Base-by-base conservation (phyloP, 2,797 vertebrate species). In the Rhinichthys osculus region DNA sequence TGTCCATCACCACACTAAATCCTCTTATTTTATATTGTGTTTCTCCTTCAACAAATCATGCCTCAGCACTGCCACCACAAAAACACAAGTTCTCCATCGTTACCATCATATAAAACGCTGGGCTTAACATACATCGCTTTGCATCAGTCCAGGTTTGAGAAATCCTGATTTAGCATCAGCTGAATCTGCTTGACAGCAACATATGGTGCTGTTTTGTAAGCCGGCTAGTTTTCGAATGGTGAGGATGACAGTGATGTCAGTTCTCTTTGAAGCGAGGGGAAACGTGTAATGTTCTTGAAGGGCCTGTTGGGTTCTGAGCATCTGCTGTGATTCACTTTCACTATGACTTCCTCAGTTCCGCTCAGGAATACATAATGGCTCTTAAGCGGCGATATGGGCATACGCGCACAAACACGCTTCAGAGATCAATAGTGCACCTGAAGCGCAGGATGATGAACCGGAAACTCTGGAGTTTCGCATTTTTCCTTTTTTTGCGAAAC, bases 201-300 rank as follows among this genome's bases (percentile, higher is more conserved):
- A 89, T 89, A 89, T 67, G 86, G 86, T 78, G 54, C 67, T 79
- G 82, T 87, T 85, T 64, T 81, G 64, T 87, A 73, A 67, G 47
- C 27, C 30, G 78, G 81, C 70, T 78, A 13, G 23, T 73, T 83
- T 73, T 80, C 38, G 42, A 81, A 80, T 54, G 69, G 66, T 70
- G 82, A 79, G 88, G 90, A 90, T 93, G 93, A 94, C 93, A 92
- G 91, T 21, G 50, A 66, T 90, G 91, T 86, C 89, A 90, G 89
- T 85, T 82, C 89, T 85, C 90, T 91, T 88, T 89, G 91, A 91
- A 88, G 91, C 78, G 73, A 80, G 90, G 70, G 74, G 90, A 93
- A 93, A 90, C 86, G 89, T 86, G 84, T 89, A 84, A 89, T 87
- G 79, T 57, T 86, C 79, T 50, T 85, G 86, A 87, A 87, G 74